Evolutionary conservation across 2,113 vertebrate genomes (phyloP), one percentile per base, ranked within the genome.

Genomic region (Plotosus lineatus): DNA sequence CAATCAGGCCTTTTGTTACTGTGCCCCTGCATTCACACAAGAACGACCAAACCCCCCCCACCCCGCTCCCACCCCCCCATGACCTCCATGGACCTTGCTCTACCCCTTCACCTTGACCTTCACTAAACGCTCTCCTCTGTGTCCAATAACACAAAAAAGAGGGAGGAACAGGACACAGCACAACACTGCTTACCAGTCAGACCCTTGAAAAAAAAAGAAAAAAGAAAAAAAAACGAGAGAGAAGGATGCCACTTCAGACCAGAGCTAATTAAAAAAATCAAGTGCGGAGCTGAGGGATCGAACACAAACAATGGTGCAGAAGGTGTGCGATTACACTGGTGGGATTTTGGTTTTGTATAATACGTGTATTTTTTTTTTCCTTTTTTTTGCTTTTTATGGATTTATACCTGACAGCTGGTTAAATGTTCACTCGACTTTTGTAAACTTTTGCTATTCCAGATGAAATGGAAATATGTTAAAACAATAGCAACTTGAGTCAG

Each of bases 51-150:
- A 87, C 88, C 2, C 17, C 1, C 61, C 38, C 33, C 33, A 5
- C 11, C n/a, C n/a, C n/a, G n/a, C 88, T 3, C 17, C 1, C 61
- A 21, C 33, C 33, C 6, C 11, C 19, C 31, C 1, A 58, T 58
- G 87, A 90, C 89, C 89, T 71, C 79, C 31, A 0, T 42, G 66
- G 86, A 89, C 90, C 90, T 60, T 78, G 85, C 85, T 50, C 85
- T 56, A 8, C 79, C 85, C 88, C 84, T 89, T 89, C 89, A 89
- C 88, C 90, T 89, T 91, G 89, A 92, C 91, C 91, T 84, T 79
- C 90, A 87, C 87, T 90, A 90, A 90, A 88, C 74, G 76, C 60
- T 86, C 75, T 33, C 48, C 5, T 69, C 88, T 87, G 75, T 81
- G 80, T 71, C 77, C 65, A 84, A 79, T 79, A 72, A 61, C 40